Percentiles rank a stretch among this genome's conserved stretches.
Conservation (phyloP, 2,113 vertebrate species). For the Cyprinodon tularosa region DNA sequence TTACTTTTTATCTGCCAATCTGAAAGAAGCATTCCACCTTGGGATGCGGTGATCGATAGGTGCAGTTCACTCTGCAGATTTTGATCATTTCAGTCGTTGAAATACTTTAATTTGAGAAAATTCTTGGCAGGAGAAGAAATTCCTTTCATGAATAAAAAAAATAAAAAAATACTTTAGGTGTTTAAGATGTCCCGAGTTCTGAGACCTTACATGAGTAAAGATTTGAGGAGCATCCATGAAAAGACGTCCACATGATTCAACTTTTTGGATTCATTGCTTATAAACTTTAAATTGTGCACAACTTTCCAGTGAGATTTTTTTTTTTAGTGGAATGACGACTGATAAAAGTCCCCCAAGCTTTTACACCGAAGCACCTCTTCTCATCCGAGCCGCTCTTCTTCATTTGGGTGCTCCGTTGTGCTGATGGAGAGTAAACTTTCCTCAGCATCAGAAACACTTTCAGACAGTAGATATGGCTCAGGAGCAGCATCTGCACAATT, state of each 20-base stretch:
- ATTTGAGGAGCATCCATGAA: slow-evolving; percentile 14
- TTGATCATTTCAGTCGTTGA: slow-evolving; percentile 12
- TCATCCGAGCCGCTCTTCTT: slow-evolving; percentile 20
- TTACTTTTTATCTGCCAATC: neutral
- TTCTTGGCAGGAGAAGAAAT: slow-evolving; percentile 14
- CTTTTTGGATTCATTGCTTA: neutral
- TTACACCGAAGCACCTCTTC: slow-evolving; percentile 22
- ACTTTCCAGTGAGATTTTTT: slow-evolving; percentile 21
- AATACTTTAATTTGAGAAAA: slow-evolving; percentile 18
- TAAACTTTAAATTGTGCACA: slow-evolving; percentile 29
- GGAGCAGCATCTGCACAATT: slow-evolving; percentile 73
- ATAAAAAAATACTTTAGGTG: slow-evolving; percentile 14
- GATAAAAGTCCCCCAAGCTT: slow-evolving; percentile 35
- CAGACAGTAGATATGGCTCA: slow-evolving; percentile 67
- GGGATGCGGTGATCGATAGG: slow-evolving; percentile 11
- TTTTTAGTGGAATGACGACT: slow-evolving; percentile 12
- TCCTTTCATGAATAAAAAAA: slow-evolving; percentile 24
- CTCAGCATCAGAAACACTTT: slow-evolving; percentile 57
- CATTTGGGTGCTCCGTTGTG: neutral
- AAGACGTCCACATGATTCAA: slow-evolving; percentile 7
- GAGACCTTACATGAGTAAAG: neutral
- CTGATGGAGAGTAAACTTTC: slow-evolving; percentile 62
- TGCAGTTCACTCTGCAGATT: slow-evolving; percentile 1
- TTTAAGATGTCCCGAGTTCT: slow-evolving; percentile 11
- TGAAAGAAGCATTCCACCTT: slow-evolving; percentile 18